phyloP scores from a whole-genome alignment of 2,888 invertebrate species.

The Cephus pygmeus region DNA sequence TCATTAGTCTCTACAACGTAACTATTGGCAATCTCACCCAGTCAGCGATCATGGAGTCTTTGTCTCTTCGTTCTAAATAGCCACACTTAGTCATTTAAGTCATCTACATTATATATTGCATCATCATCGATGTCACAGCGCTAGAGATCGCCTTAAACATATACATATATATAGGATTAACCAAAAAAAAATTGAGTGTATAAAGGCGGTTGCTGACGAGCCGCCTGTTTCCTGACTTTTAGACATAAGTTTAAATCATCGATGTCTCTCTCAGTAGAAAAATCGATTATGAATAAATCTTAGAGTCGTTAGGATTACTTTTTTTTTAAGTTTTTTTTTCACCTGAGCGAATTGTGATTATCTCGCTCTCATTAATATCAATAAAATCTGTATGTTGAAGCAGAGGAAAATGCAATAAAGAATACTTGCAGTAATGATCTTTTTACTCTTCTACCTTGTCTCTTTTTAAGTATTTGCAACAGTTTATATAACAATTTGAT shows the following conservation, averaged over 20 bases:
- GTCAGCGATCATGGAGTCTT: background rate
- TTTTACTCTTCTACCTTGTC: background rate
- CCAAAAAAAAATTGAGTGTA: background rate
- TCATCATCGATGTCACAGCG: background rate
- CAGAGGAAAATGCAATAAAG: background rate
- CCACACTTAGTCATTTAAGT: background rate
- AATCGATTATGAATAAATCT: background rate
- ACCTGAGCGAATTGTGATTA: background rate
- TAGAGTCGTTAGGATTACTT: background rate
- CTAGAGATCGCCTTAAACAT: background rate
- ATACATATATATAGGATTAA: background rate
- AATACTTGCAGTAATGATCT: background rate
- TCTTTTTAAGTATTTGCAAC: background rate
- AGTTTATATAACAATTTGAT: background rate
- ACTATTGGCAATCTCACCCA: background rate
- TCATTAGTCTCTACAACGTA: background rate
- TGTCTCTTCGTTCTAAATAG: background rate
- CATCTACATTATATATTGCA: background rate
- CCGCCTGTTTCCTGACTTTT: background rate
- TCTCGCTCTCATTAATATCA: background rate
- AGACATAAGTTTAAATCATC: background rate
- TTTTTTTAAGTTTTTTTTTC: background rate
- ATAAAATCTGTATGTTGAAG: background rate
- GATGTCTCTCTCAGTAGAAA: background rate
- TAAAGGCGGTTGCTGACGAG: background rate